Percentiles rank a stretch among this genome's conserved stretches.
Evolutionary conservation across 2,113 vertebrate species (phyloP).

Genomic region (Lucifuga dentata): DNA sequence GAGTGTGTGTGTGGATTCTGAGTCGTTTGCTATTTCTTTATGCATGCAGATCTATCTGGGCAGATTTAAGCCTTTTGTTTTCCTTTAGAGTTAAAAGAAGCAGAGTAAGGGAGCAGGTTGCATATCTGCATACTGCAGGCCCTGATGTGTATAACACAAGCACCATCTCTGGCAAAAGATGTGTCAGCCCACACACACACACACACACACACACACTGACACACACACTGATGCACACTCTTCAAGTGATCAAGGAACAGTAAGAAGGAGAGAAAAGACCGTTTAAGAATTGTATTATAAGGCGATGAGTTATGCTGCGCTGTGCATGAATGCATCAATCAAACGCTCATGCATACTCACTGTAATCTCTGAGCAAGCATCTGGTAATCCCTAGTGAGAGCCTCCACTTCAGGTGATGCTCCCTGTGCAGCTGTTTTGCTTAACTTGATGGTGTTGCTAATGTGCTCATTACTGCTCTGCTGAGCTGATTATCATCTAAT

Average conservation of each 20-base stretch:
- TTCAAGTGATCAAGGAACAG: conserved; percentile 46
- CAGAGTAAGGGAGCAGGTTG: conserved; percentile 66
- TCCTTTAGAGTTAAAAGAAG: conserved; percentile 50
- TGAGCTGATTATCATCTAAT: conserved; percentile 72
- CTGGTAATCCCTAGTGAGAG: conserved; percentile 63
- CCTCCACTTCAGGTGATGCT: conserved; percentile 72
- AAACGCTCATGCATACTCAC: conserved; percentile 62
- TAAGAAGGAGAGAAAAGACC: conserved; percentile 45
- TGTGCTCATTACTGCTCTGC: conserved; percentile 76
- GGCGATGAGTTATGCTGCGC: conserved; percentile 51
- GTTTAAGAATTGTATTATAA: conserved; percentile 61
- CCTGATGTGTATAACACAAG: conserved; percentile 35
- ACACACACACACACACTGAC: conserved; percentile 23
- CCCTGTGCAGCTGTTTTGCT: conserved; percentile 73
- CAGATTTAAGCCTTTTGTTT: conserved; percentile 79
- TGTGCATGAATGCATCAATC: conserved; percentile 65
- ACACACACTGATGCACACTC: conserved; percentile 10
- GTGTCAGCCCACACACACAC: conserved; percentile 68
- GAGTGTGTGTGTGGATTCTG: conserved; percentile 36
- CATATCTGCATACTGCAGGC: conserved; percentile 75
- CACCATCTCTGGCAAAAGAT: conserved; percentile 56
- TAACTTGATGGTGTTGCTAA: conserved; percentile 72
- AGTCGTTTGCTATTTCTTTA: conserved; percentile 59
- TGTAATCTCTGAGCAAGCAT: conserved; percentile 71
- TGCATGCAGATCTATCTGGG: conserved; percentile 60